These are phyloP conservation scores for Triplophysa dalaica DNA, from an alignment of 2,113 vertebrate genomes.

Conservation along the genomic window DNA sequence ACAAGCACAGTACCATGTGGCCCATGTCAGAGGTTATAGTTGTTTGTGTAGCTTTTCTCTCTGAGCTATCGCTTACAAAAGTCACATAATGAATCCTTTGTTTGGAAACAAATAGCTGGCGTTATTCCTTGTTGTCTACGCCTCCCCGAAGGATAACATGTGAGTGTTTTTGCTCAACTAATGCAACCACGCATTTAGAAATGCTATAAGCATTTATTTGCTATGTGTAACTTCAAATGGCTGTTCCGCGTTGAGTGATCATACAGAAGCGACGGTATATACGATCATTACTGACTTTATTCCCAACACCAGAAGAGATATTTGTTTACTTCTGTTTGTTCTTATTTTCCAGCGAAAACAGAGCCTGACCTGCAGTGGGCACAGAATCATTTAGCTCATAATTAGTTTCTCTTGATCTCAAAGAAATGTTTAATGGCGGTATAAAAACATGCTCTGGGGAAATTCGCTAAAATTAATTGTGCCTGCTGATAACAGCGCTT, in stretches of 20 bases:
- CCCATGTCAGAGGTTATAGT: conserved; percentile 22
- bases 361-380: neutral
- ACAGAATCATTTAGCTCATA: neutral
- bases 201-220: neutral
- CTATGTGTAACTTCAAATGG: neutral
- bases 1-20: conserved; percentile 19
- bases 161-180: conserved; percentile 20
- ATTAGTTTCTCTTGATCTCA: neutral
- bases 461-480: neutral
- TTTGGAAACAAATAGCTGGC: conserved; percentile 32
- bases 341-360: neutral
- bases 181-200: conserved; percentile 5
- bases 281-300: neutral
- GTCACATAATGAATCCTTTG: conserved; percentile 36
- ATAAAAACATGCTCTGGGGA: neutral
- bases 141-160: conserved; percentile 14
- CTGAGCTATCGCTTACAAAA: conserved; percentile 29
- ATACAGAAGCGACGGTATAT: neutral
- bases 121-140: conserved; percentile 13
- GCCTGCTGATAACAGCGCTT: too few species aligned
- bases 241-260: neutral
- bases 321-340: neutral
- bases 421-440: neutral
- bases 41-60: conserved; percentile 33
- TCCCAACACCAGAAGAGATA: neutral